Base-by-base conservation (phyloP, 2,113 vertebrate species). In the Chlorocebus sabaeus region DNA sequence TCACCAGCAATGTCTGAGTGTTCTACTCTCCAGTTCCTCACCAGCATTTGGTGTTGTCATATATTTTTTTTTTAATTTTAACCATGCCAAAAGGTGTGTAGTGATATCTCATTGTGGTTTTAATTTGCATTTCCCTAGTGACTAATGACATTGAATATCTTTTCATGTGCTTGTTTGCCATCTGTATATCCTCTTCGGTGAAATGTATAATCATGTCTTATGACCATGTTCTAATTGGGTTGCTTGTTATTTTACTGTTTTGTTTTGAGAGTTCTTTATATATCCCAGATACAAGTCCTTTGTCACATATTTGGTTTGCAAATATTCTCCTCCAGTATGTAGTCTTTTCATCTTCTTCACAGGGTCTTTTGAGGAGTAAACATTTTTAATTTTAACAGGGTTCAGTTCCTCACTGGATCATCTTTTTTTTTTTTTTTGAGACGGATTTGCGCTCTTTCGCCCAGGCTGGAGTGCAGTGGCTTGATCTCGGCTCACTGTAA, bases 81-180 rank as follows among this genome's bases (percentile, higher is more conserved):
- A 70, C 76, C 40, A 17, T 68, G 57, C 80, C 68, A 23, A 27
- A 35, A 50, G 52, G 38, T 90, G 35, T n/a, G 23, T 68, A 16
- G 87, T 35, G 48, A 30, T 50, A 81, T 4, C 93, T 94, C n/a
- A 1, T 25, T 50, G 81, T 61, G 75, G 48, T 61, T 89, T 95
- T 79, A 40, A 90, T 89, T 93, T 92, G 57, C 68, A 61, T 94
- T 92, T 95, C n/a, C 72, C 45, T 70, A 86, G 59, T 91, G 93
- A 40, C 76, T 89, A 82, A 75, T 83, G 75, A 78, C 43, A 50
- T 17, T 70, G 72, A 93, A 43, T 90, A 83, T 80, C 82, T 80
- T 95, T 82, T 72, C 55, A 1, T 70, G 48, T 35, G 79, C 48
- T 94, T 83, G 50, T 89, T 83, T 96, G 78, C 95, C 92, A 82